Evolutionary conservation across 2,888 invertebrate genomes (phyloP), one percentile per base, ranked within the genome.

Genomic region (Entomobrya proxima): DNA sequence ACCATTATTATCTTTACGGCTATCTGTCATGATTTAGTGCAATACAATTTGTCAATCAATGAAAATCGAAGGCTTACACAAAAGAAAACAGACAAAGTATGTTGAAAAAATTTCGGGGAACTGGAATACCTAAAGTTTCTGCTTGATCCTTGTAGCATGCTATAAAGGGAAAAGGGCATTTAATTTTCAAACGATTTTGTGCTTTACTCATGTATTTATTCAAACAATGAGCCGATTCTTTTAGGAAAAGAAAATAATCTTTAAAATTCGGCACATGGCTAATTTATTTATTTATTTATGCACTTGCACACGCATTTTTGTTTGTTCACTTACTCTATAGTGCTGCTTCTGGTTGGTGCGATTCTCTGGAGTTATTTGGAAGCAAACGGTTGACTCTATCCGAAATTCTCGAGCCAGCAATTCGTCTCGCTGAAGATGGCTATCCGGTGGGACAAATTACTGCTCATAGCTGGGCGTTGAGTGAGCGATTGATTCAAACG

Each of bases 301-400:
- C n/a, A n/a, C n/a, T n/a, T n/a, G n/a, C n/a, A n/a, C n/a, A n/a
- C n/a, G n/a, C n/a, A n/a, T n/a, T n/a, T 30, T 37, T 15, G 1
- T 24, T n/a, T 30, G n/a, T 32, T 9, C 32, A 58, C 15, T 58
- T 0, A 15, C 27, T 55, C 0, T 72, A 32, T 58, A 89, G 89
- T 0, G 90, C 90, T 47, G 87, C 88, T 18, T 83, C 89, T 2
- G 86, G 85, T 24, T 90, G 89, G 90, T 89, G 88, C 21, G 90
- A 90, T 61, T 86, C 90, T 0, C 18, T 88, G 3, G 82, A 87
- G 18, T 50, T 77, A 7, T 89, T 88, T 58, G 90, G 90, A 4
- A 90, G 87, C 64, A 86, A 87, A 32, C 78, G 86, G 11, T 69
- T 90, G 7, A 76, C 81, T 0, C 58, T 89, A 0, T 9, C 76